phyloP scores from a whole-genome alignment of 2,888 invertebrate genomes.

The Ichneumoninae sp. region DNA sequence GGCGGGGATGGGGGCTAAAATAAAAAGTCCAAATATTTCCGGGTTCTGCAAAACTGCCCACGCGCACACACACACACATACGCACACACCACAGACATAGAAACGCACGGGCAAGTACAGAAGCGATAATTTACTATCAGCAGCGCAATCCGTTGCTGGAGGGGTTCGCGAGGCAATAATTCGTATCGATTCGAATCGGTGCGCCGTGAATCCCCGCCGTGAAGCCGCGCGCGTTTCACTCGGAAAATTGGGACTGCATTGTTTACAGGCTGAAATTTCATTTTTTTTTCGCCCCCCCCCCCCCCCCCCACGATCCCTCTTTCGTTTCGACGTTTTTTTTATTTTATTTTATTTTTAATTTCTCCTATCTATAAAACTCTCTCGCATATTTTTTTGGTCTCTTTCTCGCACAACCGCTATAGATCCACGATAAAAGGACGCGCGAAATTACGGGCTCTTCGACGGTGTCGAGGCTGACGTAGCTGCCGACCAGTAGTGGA shows the following conservation, averaged over 20 bases:
- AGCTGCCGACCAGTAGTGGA: conserved; percentile 10
- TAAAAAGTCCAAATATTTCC: conserved; percentile 61
- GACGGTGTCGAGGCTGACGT: conserved; percentile 38
- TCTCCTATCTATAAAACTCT: conserved; percentile 15
- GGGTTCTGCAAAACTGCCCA: neutral
- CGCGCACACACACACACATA: neutral
- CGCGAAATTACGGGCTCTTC: conserved; percentile 57
- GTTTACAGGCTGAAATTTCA: conserved; percentile 64
- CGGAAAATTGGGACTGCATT: conserved; percentile 65
- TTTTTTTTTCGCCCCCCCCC: conserved; percentile 29
- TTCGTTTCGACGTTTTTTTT: neutral
- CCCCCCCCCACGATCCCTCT: conserved; percentile 6
- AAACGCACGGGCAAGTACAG: conserved; percentile 43
- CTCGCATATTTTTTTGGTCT: conserved; percentile 10
- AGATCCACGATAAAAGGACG: conserved; percentile 59
- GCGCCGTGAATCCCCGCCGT: conserved; percentile 55
- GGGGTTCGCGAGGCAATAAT: conserved; percentile 54
- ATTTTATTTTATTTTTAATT: conserved; percentile 2
- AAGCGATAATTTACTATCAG: conserved; percentile 67
- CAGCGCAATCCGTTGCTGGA: conserved; percentile 41
- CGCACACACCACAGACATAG: neutral
- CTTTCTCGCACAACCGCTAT: conserved; percentile 17
- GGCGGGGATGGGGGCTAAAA: conserved; percentile 17
- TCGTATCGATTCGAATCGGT: conserved; percentile 65
- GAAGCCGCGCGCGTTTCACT: conserved; percentile 46